Percentiles rank a stretch among this genome's conserved stretches.
These are phyloP conservation scores for Drosophila heteroneura DNA, from an alignment of 2,888 invertebrate genomes.

Conservation along the genomic window DNA sequence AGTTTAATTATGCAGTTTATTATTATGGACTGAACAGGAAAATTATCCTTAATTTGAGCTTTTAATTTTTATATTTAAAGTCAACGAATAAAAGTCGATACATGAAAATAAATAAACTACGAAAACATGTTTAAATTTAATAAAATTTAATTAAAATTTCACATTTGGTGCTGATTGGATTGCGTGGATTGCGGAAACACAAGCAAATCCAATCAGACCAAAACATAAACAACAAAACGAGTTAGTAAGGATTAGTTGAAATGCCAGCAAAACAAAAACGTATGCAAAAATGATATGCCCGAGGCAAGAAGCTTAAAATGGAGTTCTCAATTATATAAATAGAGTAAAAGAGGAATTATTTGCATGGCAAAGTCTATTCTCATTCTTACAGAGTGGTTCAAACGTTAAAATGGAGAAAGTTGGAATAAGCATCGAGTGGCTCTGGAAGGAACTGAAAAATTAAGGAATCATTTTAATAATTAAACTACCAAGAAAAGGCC, in stretches of 20 bases:
- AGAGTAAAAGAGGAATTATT: not conserved
- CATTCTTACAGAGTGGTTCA: not conserved
- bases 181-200: too few relatives aligned
- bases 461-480: not conserved
- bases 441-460: not conserved
- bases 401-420: not conserved
- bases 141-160: not conserved
- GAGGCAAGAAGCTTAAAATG: not conserved
- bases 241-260: not conserved
- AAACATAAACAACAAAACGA: not conserved
- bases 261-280: not conserved
- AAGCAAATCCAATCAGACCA: not conserved
- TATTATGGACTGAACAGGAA: not conserved
- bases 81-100: not conserved
- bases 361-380: not conserved
- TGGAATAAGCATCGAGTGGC: not conserved
- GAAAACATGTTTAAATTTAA: too few relatives aligned
- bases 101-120: not conserved
- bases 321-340: not conserved
- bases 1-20: not conserved
- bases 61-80: not conserved
- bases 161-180: not conserved
- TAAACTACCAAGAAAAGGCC: not conserved
- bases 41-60: fast-evolving
- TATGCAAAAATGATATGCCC: too few relatives aligned